Base-by-base conservation (phyloP, 2,113 vertebrate species). In the Planiliza haematocheilus region DNA sequence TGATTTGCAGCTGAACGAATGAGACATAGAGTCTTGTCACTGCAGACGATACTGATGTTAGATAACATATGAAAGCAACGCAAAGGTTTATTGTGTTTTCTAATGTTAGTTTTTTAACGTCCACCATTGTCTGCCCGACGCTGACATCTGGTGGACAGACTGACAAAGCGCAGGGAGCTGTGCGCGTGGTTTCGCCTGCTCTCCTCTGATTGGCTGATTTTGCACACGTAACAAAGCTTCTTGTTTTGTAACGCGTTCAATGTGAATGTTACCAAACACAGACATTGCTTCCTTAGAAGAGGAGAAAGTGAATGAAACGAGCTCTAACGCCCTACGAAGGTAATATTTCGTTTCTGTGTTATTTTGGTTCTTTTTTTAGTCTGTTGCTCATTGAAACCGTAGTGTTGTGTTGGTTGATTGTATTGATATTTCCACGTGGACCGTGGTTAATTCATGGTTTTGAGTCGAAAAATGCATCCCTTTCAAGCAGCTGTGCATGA, bases 261-360 rank as follows among this genome's bases (percentile, higher is more conserved):
- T 36, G 36, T 70, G 67, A 0, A 0, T 7, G 78, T 90, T 90
- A 88, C 36, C 57, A 80, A 91, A 91, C 81, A 12, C 30, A 14
- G 0, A 0, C 2, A 1, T 2, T 30, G 6, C 0, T 46, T 17
- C 1, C 7, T 4, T 4, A 1, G 1, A 0, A 49, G 24, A 1
- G 5, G 4, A 7, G 5, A 30, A 30, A 5, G 24, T 30, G 24
- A 0, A 1, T 18, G 3, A 4, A 1, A 2, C 11, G 7, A 10
- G 1, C 1, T 45, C 1, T 6, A 34, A 43, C 2, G 1, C 1
- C 2, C 1, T 0, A 0, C 10, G 1, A 12, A 76, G 63, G 78
- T 87, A 67, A 34, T 2, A 10, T 48, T n/a, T 7, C 0, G 1
- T 30, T 30, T 30, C 24, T 30, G 24, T 30, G 24, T 30, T 30